phyloP scores from a whole-genome alignment of 2,888 invertebrate genomes.

The Adelphocoris suturalis region DNA sequence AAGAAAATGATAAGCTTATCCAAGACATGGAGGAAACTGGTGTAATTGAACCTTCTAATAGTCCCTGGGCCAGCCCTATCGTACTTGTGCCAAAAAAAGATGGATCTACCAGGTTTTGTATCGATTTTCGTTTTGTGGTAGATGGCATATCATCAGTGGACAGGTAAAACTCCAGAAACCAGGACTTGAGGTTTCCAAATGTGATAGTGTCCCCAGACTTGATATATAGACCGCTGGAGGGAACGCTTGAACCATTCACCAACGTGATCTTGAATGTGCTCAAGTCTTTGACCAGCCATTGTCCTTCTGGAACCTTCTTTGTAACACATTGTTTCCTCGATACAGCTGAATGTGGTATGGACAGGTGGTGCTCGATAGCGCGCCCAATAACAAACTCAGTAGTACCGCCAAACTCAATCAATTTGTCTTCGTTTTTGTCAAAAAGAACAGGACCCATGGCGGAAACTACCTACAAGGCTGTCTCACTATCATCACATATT shows the following conservation, averaged over 20 bases:
- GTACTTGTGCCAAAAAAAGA: no score
- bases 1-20: no score
- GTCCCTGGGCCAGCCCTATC: no score
- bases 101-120: no score
- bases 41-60: no score
- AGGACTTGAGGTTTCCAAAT: conserved; percentile 46
- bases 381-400: conserved; percentile 82
- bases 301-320: conserved; percentile 78
- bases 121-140: conserved; percentile 60
- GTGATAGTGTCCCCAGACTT: conserved; percentile 66
- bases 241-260: conserved; percentile 44
- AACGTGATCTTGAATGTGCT: conserved; percentile 68
- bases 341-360: conserved; percentile 81
- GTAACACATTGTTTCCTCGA: conserved; percentile 83
- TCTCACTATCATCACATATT: no score
- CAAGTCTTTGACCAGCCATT: conserved; percentile 79
- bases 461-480: neutral
- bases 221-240: conserved; percentile 28
- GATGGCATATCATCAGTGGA: conserved; percentile 47
- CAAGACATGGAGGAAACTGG: no score
- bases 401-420: neutral
- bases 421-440: neutral
- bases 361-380: conserved; percentile 80
- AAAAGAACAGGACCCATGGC: neutral
- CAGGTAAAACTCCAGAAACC: conserved; percentile 51